Conservation (phyloP, 1,140 invertebrate genomes). For the Campoletis sonorensis region DNA sequence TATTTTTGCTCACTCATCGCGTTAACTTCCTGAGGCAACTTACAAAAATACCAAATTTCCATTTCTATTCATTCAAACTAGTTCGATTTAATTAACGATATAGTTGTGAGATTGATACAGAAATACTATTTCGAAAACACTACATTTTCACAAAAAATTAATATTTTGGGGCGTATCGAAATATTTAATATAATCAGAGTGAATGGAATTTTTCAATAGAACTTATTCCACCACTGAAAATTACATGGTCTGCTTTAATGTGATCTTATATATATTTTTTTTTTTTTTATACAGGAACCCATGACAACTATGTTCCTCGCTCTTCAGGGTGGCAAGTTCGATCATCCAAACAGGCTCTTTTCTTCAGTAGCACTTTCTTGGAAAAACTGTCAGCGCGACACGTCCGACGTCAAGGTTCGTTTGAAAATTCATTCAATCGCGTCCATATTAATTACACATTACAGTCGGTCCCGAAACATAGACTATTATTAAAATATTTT, state of each 20-base stretch:
- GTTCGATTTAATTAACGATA: background rate
- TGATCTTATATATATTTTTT: constrained; percentile 8
- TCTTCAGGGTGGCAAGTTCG: constrained; percentile 99
- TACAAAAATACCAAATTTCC: background rate
- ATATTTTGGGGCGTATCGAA: background rate
- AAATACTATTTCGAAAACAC: background rate
- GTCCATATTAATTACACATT: background rate
- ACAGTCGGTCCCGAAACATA: constrained; percentile 4
- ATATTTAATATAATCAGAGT: background rate
- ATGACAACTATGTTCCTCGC: constrained; percentile 99
- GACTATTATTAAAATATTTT: background rate
- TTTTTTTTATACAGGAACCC: constrained; percentile 86
- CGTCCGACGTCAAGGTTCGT: constrained; percentile 96
- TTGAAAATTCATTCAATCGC: constrained; percentile 39
- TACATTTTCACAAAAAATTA: background rate
- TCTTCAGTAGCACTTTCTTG: constrained; percentile 95
- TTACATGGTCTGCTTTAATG: background rate
- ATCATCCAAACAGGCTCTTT: constrained; percentile 97
- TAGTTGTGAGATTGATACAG: no score
- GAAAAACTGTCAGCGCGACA: constrained; percentile 99
- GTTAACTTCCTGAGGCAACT: background rate
- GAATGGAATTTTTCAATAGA: no score
- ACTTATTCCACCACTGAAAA: no score
- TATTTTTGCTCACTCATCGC: background rate
- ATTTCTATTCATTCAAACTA: background rate